phyloP scores from a whole-genome alignment of 2,113 vertebrate genomes.

The Plotosus lineatus region DNA sequence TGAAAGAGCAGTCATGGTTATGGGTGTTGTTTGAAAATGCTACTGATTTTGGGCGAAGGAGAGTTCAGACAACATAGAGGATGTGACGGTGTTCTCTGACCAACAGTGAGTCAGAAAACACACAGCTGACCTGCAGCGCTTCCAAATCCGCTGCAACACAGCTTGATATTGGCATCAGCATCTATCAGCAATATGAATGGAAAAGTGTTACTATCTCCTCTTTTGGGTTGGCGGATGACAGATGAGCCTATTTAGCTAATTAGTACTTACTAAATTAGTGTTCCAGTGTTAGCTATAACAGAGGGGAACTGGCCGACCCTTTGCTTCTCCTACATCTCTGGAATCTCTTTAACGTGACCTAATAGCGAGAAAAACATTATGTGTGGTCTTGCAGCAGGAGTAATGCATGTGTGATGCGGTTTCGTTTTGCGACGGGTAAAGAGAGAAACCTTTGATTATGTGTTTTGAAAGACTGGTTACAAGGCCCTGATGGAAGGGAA shows the following conservation, averaged over 20 bases:
- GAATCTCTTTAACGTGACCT: slow-evolving; percentile 55
- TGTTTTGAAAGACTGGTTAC: slow-evolving; percentile 59
- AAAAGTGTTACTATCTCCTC: slow-evolving; percentile 11
- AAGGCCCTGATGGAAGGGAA: slow-evolving; percentile 49
- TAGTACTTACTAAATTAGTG: slow-evolving; percentile 31
- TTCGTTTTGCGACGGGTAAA: slow-evolving; percentile 64
- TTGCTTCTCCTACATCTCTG: slow-evolving; percentile 50
- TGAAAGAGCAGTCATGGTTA: not conserved
- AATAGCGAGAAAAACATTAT: slow-evolving; percentile 45
- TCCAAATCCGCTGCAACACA: slow-evolving; percentile 7
- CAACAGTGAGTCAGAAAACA: slow-evolving; percentile 63
- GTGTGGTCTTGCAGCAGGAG: slow-evolving; percentile 58
- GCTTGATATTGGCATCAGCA: not conserved
- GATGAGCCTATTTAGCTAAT: slow-evolving; percentile 15
- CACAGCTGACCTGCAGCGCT: slow-evolving; percentile 6
- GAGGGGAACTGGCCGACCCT: slow-evolving; percentile 63
- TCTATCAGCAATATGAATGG: slow-evolving; percentile 16
- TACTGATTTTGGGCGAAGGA: slow-evolving; percentile 17
- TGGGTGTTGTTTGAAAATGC: slow-evolving; percentile 19
- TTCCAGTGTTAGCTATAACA: slow-evolving; percentile 55
- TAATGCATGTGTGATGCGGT: slow-evolving; percentile 56
- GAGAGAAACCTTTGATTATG: slow-evolving; percentile 65
- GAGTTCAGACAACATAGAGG: not conserved
- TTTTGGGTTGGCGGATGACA: not conserved
- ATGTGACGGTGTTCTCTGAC: slow-evolving; percentile 54